A percentile compares a stretch with the other conserved stretches of the same genome.
phyloP scores from a whole-genome alignment of 2,113 vertebrate genomes.

The Catagonus wagneri region DNA sequence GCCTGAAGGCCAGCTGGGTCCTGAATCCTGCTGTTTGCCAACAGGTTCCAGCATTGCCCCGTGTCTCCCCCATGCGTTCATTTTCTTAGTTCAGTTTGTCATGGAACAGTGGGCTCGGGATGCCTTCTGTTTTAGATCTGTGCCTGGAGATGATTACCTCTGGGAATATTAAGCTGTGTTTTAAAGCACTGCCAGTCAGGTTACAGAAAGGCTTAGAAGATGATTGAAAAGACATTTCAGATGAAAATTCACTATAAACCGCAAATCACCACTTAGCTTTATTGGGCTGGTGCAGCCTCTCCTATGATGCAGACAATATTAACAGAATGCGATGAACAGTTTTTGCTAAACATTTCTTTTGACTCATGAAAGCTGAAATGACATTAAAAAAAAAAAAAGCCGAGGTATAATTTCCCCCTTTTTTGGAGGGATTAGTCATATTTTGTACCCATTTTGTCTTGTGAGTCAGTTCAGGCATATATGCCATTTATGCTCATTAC shows the following conservation, averaged over 20 bases:
- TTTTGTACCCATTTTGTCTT: background rate
- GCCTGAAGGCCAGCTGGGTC: background rate
- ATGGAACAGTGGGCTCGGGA: background rate
- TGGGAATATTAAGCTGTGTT: background rate
- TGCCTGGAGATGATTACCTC: background rate
- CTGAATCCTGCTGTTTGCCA: background rate
- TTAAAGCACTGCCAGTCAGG: background rate
- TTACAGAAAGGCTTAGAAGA: slow-evolving; percentile 8
- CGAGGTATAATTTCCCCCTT: background rate
- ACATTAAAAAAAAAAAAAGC: background rate
- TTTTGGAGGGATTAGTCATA: background rate
- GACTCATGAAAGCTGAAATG: background rate
- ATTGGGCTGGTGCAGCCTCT: background rate
- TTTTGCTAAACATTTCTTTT: background rate
- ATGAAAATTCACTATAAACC: background rate
- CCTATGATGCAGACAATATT: background rate
- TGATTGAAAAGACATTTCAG: background rate
- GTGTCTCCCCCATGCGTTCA: background rate
- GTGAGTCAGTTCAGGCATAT: background rate
- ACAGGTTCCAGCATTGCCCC: background rate
- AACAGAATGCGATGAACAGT: background rate
- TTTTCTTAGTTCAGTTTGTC: background rate
- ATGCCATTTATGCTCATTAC: background rate
- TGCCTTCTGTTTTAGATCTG: background rate
- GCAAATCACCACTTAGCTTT: background rate